phyloP scores from a whole-genome alignment of 2,113 vertebrate genomes.

The Myiagra hebetior region DNA sequence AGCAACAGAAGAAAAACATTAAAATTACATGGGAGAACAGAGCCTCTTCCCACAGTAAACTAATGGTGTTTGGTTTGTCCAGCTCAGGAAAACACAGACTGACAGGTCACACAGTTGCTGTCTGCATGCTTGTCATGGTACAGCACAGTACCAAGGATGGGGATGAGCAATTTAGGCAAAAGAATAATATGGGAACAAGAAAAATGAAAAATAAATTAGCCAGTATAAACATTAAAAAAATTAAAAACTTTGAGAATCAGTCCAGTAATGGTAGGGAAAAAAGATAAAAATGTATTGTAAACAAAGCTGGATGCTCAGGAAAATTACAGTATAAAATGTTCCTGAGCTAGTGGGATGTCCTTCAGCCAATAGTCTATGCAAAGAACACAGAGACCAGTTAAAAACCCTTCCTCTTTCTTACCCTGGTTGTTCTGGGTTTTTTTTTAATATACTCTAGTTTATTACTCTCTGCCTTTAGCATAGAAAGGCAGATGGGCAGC shows the following conservation, averaged over 20 bases:
- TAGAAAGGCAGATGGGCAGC: not conserved
- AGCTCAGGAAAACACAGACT: not conserved
- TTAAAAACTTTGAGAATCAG: not conserved
- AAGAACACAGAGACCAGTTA: not conserved
- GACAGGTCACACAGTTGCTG: not conserved
- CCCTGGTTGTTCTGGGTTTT: not conserved
- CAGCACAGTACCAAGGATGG: not conserved
- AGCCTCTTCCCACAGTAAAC: not conserved
- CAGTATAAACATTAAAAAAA: not conserved
- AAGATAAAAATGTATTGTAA: not conserved
- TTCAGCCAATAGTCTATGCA: not conserved
- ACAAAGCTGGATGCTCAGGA: not conserved
- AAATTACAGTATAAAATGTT: not conserved
- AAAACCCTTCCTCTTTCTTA: not conserved
- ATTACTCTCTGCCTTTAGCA: not conserved
- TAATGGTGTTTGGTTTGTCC: not conserved
- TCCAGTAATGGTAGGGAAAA: not conserved
- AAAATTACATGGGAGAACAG: not conserved
- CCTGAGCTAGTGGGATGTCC: not conserved
- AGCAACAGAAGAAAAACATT: not conserved
- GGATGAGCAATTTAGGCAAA: not conserved
- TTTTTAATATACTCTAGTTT: not conserved
- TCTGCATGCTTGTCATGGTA: not conserved
- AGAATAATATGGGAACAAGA: not conserved
- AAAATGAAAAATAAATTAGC: not conserved